Percentiles rank a stretch among this genome's conserved stretches.
Conservation (phyloP, 2,888 invertebrate species). For the Dryomyza anilis region DNA sequence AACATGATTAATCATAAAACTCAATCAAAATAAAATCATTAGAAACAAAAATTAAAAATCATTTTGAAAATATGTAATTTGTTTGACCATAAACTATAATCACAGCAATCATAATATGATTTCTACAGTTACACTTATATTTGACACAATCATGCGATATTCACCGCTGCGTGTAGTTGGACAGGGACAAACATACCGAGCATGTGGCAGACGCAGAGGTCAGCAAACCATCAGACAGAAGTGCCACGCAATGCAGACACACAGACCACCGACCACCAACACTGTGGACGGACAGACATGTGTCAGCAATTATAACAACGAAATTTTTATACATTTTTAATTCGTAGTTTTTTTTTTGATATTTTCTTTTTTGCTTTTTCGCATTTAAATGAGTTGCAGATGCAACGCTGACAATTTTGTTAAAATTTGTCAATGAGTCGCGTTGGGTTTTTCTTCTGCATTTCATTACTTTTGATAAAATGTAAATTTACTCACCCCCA, state of each 20-base stretch:
- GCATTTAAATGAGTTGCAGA: constrained; percentile 15
- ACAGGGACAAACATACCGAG: neutral
- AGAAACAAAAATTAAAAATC: too few species aligned
- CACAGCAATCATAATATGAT: too few species aligned
- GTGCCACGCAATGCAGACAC: neutral
- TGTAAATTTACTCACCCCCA: too few species aligned
- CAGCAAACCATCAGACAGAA: neutral
- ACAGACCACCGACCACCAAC: neutral
- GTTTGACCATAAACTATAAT: too few species aligned
- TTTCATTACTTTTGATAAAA: too few species aligned
- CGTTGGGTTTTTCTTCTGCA: too few species aligned
- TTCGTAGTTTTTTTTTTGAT: constrained; percentile 1
- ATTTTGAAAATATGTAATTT: too few species aligned
- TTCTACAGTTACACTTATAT: too few species aligned
- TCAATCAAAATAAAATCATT: too few species aligned
- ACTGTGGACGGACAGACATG: neutral
- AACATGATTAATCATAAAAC: too few species aligned
- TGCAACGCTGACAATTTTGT: constrained; percentile 1
- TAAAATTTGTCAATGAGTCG: too few species aligned
- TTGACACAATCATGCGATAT: too few species aligned
- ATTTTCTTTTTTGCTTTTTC: neutral
- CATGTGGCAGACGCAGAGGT: neutral
- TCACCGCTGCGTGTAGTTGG: neutral
- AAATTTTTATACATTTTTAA: constrained; percentile 11
- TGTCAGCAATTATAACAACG: constrained; percentile 18